A percentile compares a stretch with the other conserved stretches of the same genome.
phyloP scores from a whole-genome alignment of 2,888 invertebrate genomes.

The Apamea epomidion region DNA sequence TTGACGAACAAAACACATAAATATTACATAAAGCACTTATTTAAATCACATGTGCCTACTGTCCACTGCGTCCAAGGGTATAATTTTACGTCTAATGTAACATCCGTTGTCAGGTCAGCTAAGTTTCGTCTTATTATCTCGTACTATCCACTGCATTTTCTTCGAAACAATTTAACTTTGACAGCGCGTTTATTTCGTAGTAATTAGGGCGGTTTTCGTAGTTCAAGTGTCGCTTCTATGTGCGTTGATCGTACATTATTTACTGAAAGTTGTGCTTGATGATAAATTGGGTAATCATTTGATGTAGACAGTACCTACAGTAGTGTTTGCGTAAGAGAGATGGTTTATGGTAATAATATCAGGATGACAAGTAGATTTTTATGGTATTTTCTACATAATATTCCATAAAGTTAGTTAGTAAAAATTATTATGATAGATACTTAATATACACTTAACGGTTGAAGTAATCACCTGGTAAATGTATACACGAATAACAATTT shows the following conservation, averaged over 20 bases:
- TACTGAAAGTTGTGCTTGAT: slow-evolving; percentile 47
- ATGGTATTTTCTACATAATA: slow-evolving; percentile 15
- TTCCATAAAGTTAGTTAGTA: background rate
- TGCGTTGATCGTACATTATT: slow-evolving; percentile 24
- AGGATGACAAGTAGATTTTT: slow-evolving; percentile 13
- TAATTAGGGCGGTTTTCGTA: background rate
- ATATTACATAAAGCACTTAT: slow-evolving; percentile 70
- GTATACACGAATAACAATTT: too few relatives aligned
- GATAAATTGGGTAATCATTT: slow-evolving; percentile 39
- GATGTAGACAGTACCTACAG: background rate
- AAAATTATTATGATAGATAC: too few relatives aligned
- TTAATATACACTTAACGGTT: too few relatives aligned
- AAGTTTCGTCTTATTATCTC: slow-evolving; percentile 43
- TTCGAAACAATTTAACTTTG: background rate
- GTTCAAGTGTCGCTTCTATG: background rate
- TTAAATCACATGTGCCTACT: slow-evolving; percentile 64
- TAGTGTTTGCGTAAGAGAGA: slow-evolving; percentile 41
- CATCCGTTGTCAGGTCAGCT: slow-evolving; percentile 67
- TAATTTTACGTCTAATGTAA: slow-evolving; percentile 77
- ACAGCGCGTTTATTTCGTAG: background rate
- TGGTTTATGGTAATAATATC: slow-evolving; percentile 34
- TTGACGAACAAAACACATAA: background rate
- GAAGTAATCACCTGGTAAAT: too few relatives aligned
- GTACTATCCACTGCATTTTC: slow-evolving; percentile 21
- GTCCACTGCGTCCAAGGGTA: slow-evolving; percentile 62